Conservation (phyloP, 2,888 invertebrate species). For the Automeris io region DNA sequence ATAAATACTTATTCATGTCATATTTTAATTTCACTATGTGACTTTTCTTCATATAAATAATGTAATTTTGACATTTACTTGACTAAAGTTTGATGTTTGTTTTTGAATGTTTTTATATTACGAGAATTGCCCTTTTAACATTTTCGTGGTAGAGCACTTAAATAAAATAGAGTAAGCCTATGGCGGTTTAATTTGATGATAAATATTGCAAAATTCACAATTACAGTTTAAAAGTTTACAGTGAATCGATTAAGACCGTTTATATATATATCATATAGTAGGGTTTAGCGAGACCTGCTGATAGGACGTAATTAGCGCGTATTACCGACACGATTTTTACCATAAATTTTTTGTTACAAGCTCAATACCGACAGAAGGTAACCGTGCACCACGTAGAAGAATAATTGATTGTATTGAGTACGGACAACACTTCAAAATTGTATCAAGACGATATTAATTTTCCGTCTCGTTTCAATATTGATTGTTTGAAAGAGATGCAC, state of each 20-base stretch:
- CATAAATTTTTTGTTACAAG: slow-evolving; percentile 42
- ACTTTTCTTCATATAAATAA: too few relatives aligned
- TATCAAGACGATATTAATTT: slow-evolving; percentile 55
- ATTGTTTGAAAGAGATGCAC: slow-evolving; percentile 39
- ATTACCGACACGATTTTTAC: slow-evolving; percentile 47
- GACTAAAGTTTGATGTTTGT: too few relatives aligned
- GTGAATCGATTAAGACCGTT: slow-evolving; percentile 10
- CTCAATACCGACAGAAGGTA: slow-evolving; percentile 61
- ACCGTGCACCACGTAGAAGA: slow-evolving; percentile 62
- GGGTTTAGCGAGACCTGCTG: slow-evolving; percentile 19
- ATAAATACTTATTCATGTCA: too few relatives aligned
- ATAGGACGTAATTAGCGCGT: slow-evolving; percentile 33
- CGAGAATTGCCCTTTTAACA: too few relatives aligned
- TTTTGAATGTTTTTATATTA: too few relatives aligned
- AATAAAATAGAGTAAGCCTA: too few relatives aligned
- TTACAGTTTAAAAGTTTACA: too few relatives aligned
- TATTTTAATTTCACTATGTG: too few relatives aligned
- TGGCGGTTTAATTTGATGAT: too few relatives aligned
- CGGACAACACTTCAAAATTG: slow-evolving; percentile 63
- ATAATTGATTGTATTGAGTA: slow-evolving; percentile 73
- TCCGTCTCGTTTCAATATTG: slow-evolving; percentile 38
- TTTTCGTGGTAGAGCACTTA: too few relatives aligned
- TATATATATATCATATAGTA: slow-evolving; percentile 46
- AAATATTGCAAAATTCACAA: too few relatives aligned
- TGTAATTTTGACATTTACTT: too few relatives aligned